phyloP scores from a whole-genome alignment of 2,888 invertebrate species.

The Watsonalla cultraria region DNA sequence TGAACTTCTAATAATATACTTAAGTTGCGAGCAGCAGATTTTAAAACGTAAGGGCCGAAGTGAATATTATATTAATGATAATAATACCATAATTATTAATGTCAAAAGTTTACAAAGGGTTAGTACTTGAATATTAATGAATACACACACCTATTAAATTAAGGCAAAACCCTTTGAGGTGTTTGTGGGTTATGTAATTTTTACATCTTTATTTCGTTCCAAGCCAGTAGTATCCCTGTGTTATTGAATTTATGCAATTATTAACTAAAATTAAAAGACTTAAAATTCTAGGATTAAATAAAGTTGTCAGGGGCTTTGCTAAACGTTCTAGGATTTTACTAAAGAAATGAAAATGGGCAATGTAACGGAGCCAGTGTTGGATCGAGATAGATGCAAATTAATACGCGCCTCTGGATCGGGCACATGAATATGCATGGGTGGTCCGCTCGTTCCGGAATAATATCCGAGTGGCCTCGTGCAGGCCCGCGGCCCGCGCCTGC shows the following conservation, averaged over 20 bases:
- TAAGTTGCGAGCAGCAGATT: not conserved
- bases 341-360: constrained; percentile 67
- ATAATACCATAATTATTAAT: not conserved
- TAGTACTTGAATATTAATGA: not conserved
- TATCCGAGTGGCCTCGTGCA: constrained; percentile 48
- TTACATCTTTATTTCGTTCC: no score
- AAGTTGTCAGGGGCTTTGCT: not conserved
- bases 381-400: constrained; percentile 75
- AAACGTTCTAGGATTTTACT: constrained; percentile 33
- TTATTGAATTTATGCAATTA: no score
- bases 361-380: constrained; percentile 52
- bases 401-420: constrained; percentile 69
- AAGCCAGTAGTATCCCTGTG: no score
- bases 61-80: not conserved
- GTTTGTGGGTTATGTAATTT: no score
- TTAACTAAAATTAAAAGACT: no score
- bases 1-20: not conserved
- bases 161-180: no score
- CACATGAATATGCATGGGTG: constrained; percentile 72
- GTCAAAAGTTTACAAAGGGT: not conserved
- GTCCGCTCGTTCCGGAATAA: constrained; percentile 61
- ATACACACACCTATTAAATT: no score
- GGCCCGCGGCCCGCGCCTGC: constrained; percentile 19
- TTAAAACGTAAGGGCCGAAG: not conserved
- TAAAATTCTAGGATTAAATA: no score